Evolutionary conservation across 1,140 invertebrate species (phyloP), one percentile per base, ranked within the genome.

Genomic region (Colletes latitarsis): DNA sequence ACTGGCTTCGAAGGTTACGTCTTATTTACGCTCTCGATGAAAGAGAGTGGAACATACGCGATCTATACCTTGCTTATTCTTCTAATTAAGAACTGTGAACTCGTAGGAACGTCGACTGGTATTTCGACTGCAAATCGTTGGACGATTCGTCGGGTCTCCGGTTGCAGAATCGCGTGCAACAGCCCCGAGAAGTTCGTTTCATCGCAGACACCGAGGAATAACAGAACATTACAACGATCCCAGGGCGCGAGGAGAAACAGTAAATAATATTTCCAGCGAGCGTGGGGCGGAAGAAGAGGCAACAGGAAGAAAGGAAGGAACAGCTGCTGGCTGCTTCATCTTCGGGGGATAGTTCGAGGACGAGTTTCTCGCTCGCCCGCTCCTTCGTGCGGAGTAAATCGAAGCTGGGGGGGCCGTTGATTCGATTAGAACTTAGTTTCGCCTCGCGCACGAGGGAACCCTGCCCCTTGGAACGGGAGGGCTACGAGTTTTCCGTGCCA

Each of bases 381-480:
- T 81, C 74, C 66, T 21, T 43, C 30, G 30, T 67, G 76, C 49
- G 46, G 70, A 77, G 83, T 85, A 86, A 85, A 86, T 85, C 84
- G 84, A 85, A 85, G 71, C 75, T 68, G 69, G 75, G 77, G 30
- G 82, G 80, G 74, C 74, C 67, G 84, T 86, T 88, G 87, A 88
- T 88, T 88, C 87, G 87, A 88, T 88, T 88, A 88, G 87, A 88
- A 88, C 67, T 88, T 88, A 86, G 86, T 87, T 88, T 78, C 84
- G 80, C 68, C 72, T 72, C 67, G 80, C 82, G 84, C 87, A 81
- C 82, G 52, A 73, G 84, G 86, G 87, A 88, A 71, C 66, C 55
- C 52, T 46, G 82, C 46, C 71, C 70, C 77, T 46, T 71, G 2
- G 15, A 30, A 76, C 63, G 14, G 46, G 75, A 63, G 60, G 75